A percentile compares a stretch with the other conserved stretches of the same genome.
phyloP scores from a whole-genome alignment of 2,797 vertebrate genomes.

The Zenarchopterus dispar region DNA sequence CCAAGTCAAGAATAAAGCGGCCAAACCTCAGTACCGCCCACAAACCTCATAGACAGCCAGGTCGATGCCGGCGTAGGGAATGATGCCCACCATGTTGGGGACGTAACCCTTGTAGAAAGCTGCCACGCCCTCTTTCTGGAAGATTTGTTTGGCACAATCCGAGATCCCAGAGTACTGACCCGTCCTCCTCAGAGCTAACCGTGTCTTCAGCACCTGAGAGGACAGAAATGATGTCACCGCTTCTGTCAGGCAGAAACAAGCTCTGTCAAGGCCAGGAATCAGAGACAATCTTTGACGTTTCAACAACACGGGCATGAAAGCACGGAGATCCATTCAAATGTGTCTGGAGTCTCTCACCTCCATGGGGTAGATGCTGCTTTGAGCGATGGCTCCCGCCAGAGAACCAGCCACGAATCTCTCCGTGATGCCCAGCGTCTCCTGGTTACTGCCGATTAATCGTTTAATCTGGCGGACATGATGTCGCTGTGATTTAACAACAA shows the following conservation, averaged over 20 bases:
- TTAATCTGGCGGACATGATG: slow-evolving; percentile 84
- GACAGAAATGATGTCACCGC: slow-evolving; percentile 25
- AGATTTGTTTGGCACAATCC: slow-evolving; percentile 89
- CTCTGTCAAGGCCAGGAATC: not conserved
- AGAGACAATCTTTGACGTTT: not conserved
- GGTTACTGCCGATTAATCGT: slow-evolving; percentile 91
- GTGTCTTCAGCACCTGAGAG: slow-evolving; percentile 92
- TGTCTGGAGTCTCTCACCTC: slow-evolving; percentile 91
- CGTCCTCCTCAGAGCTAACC: slow-evolving; percentile 91
- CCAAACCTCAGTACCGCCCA: not conserved
- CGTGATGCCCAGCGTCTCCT: slow-evolving; percentile 89
- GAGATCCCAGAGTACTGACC: slow-evolving; percentile 91
- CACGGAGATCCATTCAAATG: too few relatives aligned
- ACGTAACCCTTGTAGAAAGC: slow-evolving; percentile 97
- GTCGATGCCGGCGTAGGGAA: slow-evolving; percentile 96
- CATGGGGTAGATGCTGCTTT: slow-evolving; percentile 98
- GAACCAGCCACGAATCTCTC: slow-evolving; percentile 93
- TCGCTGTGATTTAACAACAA: not conserved
- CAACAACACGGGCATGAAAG: too few relatives aligned
- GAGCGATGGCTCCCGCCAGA: slow-evolving; percentile 90
- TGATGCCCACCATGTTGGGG: slow-evolving; percentile 97
- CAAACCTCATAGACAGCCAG: slow-evolving; percentile 95
- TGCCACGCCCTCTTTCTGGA: slow-evolving; percentile 86
- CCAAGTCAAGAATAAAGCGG: too few relatives aligned
- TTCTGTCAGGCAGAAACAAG: not conserved